phyloP scores from a whole-genome alignment of 1,140 invertebrate species.

The Batillaria attramentaria region DNA sequence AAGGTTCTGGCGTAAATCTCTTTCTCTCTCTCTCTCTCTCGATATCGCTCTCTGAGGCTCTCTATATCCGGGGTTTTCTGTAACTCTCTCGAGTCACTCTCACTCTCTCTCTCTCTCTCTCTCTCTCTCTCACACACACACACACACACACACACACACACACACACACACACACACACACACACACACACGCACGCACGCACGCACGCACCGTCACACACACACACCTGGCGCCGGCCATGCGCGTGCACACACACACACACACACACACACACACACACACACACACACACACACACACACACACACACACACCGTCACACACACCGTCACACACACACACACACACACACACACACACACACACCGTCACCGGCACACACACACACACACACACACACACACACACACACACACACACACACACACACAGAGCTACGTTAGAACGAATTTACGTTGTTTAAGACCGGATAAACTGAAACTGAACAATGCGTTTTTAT shows the following conservation, averaged over 20 bases:
- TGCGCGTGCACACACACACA: neutral
- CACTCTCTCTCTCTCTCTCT: neutral
- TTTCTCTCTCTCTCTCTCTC: no score
- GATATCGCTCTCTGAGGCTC: no score
- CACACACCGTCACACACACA: neutral
- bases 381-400: slow-evolving; percentile 2
- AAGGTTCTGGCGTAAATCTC: no score
- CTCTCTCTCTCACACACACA: neutral
- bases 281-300: slow-evolving; percentile 2
- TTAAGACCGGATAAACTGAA: no score
- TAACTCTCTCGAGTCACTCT: no score
- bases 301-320: neutral
- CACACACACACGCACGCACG: neutral
- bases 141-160: neutral
- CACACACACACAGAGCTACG: neutral
- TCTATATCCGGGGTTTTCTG: no score
- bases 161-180: neutral
- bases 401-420: slow-evolving; percentile 2
- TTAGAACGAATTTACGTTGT: neutral
- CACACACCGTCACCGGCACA: neutral
- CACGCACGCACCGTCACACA: neutral
- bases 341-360: neutral
- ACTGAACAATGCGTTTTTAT: no score
- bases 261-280: slow-evolving; percentile 2
- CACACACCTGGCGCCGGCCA: no score